Conservation (phyloP, 1,140 invertebrate species). For the Ganaspis sp. region DNA sequence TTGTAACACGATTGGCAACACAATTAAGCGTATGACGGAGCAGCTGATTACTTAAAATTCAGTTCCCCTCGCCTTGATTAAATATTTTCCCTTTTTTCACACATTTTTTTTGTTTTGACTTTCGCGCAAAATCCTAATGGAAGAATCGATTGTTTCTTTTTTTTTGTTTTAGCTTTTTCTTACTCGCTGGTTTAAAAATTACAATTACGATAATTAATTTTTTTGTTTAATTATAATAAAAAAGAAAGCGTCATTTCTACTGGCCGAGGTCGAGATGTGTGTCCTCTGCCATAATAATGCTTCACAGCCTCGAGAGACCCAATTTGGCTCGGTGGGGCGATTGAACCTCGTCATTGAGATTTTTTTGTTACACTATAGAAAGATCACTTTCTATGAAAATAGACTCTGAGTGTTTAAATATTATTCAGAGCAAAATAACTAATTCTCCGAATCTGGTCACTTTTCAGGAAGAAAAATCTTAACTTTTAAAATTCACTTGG, state of each 20-base stretch:
- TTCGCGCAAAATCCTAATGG: constrained; percentile 45
- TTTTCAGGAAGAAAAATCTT: neutral
- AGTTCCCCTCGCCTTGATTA: constrained; percentile 32
- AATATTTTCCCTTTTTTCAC: constrained; percentile 1
- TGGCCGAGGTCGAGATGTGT: constrained; percentile 28
- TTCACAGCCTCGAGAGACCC: constrained; percentile 30
- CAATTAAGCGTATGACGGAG: constrained; percentile 72
- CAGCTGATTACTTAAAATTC: constrained; percentile 55
- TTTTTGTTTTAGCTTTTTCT: constrained; percentile 24
- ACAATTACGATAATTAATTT: constrained; percentile 28
- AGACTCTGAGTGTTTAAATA: constrained; percentile 1
- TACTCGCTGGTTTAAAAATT: neutral
- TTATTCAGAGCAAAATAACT: constrained; percentile 17
- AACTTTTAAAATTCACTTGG: constrained; percentile 5
- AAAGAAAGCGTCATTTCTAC: constrained; percentile 35
- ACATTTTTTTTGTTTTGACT: constrained; percentile 27
- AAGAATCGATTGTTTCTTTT: constrained; percentile 54
- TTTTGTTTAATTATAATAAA: constrained; percentile 9
- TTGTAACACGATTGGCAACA: constrained; percentile 68
- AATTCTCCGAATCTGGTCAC: neutral
- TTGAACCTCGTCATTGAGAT: neutral
- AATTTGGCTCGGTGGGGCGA: constrained; percentile 18
- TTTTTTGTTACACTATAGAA: neutral
- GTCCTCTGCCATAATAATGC: constrained; percentile 27
- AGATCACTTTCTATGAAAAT: neutral